phyloP scores from a whole-genome alignment of 2,797 vertebrate species.

The Petrocephalus schoutedeni region DNA sequence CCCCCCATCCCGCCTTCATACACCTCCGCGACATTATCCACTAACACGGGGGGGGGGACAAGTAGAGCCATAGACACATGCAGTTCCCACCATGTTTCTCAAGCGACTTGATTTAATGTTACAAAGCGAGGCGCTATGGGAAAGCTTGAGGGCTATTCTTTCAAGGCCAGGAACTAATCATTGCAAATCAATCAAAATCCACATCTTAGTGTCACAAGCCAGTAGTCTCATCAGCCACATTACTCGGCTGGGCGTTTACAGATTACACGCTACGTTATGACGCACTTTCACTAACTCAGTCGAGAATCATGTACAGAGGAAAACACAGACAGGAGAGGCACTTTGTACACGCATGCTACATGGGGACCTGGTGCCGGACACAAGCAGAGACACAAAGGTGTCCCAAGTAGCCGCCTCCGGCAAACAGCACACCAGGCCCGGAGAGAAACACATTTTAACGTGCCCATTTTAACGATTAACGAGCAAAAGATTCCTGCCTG shows the following conservation, averaged over 20 bases:
- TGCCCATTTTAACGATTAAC: constrained; percentile 43
- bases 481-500: constrained; percentile 79
- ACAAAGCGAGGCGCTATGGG: neutral
- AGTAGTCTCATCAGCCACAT: neutral
- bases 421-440: neutral
- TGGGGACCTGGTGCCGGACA: constrained; percentile 36
- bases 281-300: neutral
- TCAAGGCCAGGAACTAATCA: constrained; percentile 13
- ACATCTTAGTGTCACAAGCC: neutral
- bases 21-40: neutral
- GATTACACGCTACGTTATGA: neutral
- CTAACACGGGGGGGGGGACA: neutral
- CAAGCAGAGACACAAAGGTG: constrained; percentile 71
- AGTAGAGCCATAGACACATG: neutral
- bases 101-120: neutral
- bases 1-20: neutral
- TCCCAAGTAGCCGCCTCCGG: neutral
- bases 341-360: neutral
- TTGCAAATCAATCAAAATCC: neutral
- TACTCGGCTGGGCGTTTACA: neutral
- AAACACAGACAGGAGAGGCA: neutral
- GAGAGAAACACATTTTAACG: constrained; percentile 10
- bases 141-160: constrained; percentile 3
- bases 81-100: neutral
- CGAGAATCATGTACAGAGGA: neutral